Base-by-base conservation (phyloP, 2,888 invertebrate genomes). In the Tenthredo livida region DNA sequence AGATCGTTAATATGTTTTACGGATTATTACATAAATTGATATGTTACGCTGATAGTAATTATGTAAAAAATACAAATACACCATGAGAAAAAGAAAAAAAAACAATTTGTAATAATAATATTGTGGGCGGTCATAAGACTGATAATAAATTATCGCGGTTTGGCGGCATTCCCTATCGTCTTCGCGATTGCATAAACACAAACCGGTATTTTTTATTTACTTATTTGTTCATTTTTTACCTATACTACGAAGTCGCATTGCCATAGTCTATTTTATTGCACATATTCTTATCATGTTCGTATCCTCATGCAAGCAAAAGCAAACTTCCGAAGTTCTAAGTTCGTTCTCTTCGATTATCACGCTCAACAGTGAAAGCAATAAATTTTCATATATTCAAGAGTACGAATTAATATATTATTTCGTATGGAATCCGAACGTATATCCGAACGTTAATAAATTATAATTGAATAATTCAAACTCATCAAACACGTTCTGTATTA, bases 191-290 rank as follows among this genome's bases (percentile, higher is more conserved):
- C 67, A 82, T 82, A 67, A 67, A 67, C 65, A 33, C 25, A 67
- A 82, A 82, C 82, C 82, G 82, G 82, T 82, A 82, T 80, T 50
- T 75, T 75, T 75, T 50, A 37, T 72, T 21, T 40, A n/a, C 7
- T 72, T 72, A 21, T 72, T 43, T 40, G 40, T 43, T 43, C 10
- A 40, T 25, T 17, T 40, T 61, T 37, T 21, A 78, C 33, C 37
- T 78, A 58, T 78, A 58, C 78, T n/a, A 3, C 21, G 17, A 78
- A 40, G 58, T 78, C 54, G 58, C 78, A 40, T 78, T 58, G 58
- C 72, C 21, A 15, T 33, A 50, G 47, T 75, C 29, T 50, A 75
- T 72, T 72, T 72, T 43, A 72, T 72, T 72, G 72, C 72, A 43
- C 21, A 40, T 70, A 58, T 78, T 58, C 78, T 54, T 78, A 61